Conservation (phyloP, 1,140 invertebrate species). For the Sycophaga agraensis region DNA sequence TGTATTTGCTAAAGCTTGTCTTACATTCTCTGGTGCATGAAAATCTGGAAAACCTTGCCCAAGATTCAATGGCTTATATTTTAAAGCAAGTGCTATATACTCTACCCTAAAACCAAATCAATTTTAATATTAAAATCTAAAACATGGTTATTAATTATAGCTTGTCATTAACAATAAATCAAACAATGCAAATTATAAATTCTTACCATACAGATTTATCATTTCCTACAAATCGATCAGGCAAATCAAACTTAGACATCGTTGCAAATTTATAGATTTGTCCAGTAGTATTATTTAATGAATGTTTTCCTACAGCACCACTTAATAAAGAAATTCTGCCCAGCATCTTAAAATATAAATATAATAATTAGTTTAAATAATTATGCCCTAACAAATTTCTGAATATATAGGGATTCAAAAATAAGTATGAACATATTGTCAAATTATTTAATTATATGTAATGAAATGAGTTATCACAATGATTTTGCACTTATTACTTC, state of each 20-base stretch:
- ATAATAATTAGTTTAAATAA: neutral
- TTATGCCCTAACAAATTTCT: too few relatives aligned
- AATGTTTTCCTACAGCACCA: constrained; percentile 7
- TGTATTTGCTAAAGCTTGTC: constrained; percentile 73
- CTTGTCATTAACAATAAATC: neutral
- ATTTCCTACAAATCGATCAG: constrained; percentile 53
- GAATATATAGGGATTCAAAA: too few relatives aligned
- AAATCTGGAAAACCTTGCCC: constrained; percentile 98
- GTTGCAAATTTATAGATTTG: constrained; percentile 32
- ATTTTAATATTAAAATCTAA: constrained; percentile 16
- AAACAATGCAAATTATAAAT: constrained; percentile 2
- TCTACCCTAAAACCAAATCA: constrained; percentile 80
- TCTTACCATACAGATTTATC: constrained; percentile 62
- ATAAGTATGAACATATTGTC: too few relatives aligned
- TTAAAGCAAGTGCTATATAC: constrained; percentile 83
- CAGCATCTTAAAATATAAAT: constrained; percentile 35
- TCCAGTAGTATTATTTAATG: constrained; percentile 17
- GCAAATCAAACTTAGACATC: constrained; percentile 57
- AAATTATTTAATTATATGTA: too few relatives aligned
- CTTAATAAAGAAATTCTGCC: constrained; percentile 21
- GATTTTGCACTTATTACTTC: too few relatives aligned
- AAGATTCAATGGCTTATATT: constrained; percentile 91
- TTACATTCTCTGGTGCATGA: constrained; percentile 81
- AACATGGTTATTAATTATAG: constrained; percentile 12
- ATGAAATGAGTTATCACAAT: too few relatives aligned